These are phyloP conservation scores for Trichogramma evanescens DNA, from an alignment of 2,888 invertebrate genomes.

Conservation along the genomic window DNA sequence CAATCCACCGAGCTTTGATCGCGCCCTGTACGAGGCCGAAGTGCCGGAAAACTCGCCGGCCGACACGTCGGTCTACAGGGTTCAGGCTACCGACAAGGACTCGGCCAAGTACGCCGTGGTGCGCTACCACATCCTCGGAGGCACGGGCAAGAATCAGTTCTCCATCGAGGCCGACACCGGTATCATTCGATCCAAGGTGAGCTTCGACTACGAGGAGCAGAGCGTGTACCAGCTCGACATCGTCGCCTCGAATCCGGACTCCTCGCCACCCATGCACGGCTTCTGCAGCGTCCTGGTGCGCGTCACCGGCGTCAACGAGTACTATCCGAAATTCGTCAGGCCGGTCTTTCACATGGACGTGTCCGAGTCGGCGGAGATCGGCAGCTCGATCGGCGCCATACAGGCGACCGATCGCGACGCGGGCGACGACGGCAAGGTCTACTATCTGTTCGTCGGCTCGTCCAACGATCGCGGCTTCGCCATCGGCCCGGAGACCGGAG, in stretches of 20 bases:
- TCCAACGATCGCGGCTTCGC: slow-evolving; percentile 87
- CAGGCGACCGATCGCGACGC: slow-evolving; percentile 85
- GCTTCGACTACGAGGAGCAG: slow-evolving; percentile 84
- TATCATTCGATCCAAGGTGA: slow-evolving; percentile 63
- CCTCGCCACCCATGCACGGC: slow-evolving; percentile 62
- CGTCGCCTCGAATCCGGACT: slow-evolving; percentile 80
- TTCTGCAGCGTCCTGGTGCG: slow-evolving; percentile 66
- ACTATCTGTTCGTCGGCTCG: slow-evolving; percentile 86
- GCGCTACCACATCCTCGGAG: slow-evolving; percentile 73
- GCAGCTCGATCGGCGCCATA: slow-evolving; percentile 76
- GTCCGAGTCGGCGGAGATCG: slow-evolving; percentile 83
- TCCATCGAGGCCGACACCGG: slow-evolving; percentile 72
- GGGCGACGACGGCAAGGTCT: slow-evolving; percentile 80
- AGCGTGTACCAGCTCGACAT: slow-evolving; percentile 68
- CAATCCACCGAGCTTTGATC: slow-evolving; percentile 81
- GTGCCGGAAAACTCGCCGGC: slow-evolving; percentile 76
- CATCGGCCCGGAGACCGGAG: slow-evolving; percentile 76
- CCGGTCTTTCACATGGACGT: slow-evolving; percentile 88
- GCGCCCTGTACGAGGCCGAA: slow-evolving; percentile 67
- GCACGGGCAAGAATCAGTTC: slow-evolving; percentile 68
- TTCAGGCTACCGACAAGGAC: slow-evolving; percentile 76
- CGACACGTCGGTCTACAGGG: slow-evolving; percentile 67
- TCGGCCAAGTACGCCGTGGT: slow-evolving; percentile 82
- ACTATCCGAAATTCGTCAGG: slow-evolving; percentile 79
- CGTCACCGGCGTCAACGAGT: slow-evolving; percentile 82